phyloP scores from a whole-genome alignment of 2,888 invertebrate species.

The Drosophila paranaensis region DNA sequence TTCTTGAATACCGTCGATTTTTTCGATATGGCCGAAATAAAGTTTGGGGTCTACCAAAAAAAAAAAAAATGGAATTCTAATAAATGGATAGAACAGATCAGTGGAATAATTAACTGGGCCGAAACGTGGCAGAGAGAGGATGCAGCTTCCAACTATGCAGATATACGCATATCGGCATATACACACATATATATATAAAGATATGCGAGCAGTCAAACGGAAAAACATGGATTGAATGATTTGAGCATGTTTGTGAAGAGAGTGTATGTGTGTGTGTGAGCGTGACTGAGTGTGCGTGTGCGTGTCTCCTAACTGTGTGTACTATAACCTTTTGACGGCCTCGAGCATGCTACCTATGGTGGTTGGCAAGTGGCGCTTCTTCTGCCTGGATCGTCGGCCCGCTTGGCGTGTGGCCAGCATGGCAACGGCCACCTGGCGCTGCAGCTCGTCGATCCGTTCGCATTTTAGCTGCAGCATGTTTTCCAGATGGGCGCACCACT shows the following conservation, averaged over 20 bases:
- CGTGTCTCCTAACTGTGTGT: not conserved
- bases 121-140: not conserved
- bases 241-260: not conserved
- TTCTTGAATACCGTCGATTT: not conserved
- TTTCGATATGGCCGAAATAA: constrained; percentile 4
- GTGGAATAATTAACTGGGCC: not conserved
- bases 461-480: constrained; percentile 66
- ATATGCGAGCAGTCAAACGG: not conserved
- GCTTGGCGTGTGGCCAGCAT: not conserved
- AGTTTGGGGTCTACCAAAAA: no score
- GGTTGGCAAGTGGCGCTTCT: not conserved
- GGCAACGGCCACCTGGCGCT: constrained; percentile 24
- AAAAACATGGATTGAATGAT: not conserved
- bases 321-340: constrained; percentile 4
- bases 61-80: not conserved
- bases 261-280: not conserved
- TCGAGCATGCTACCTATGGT: constrained; percentile 1
- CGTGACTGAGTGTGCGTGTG: not conserved
- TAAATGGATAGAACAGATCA: constrained; percentile 1
- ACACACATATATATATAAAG: not conserved
- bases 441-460: constrained; percentile 68
- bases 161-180: not conserved
- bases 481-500: constrained; percentile 67
- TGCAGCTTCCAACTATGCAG: not conserved
- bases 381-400: not conserved